Percentiles rank a stretch among this genome's conserved stretches.
These are phyloP conservation scores for Myoxocephalus aenaeus DNA, from an alignment of 2,797 vertebrate genomes.

Conservation along the genomic window DNA sequence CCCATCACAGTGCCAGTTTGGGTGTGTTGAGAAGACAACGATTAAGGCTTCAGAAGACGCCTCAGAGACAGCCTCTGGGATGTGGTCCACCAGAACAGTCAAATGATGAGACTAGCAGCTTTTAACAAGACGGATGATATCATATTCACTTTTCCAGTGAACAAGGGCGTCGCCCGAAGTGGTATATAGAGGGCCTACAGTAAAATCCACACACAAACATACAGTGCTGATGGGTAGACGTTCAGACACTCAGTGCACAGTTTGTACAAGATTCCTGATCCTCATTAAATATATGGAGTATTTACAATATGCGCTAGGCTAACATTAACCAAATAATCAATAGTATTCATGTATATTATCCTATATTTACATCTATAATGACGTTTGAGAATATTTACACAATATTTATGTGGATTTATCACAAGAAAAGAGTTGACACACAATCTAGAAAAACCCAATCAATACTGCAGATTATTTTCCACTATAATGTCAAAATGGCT, in stretches of 20 bases:
- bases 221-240: constrained; percentile 44
- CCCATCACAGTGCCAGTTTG: constrained; percentile 4
- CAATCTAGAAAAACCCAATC: constrained; percentile 42
- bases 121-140: constrained; percentile 18
- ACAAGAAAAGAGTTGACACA: constrained; percentile 31
- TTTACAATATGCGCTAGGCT: constrained; percentile 54
- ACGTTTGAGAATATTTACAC: constrained; percentile 55
- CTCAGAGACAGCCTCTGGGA: constrained; percentile 20
- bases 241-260: constrained; percentile 56
- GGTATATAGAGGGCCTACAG: constrained; percentile 12
- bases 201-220: constrained; percentile 45
- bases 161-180: constrained; percentile 6
- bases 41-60: constrained; percentile 9
- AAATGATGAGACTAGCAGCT: constrained; percentile 31
- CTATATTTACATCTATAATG: constrained; percentile 53
- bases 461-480: constrained; percentile 32
- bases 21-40: constrained; percentile 17
- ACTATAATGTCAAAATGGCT: constrained; percentile 46
- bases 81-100: constrained; percentile 22
- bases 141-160: constrained; percentile 29
- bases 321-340: constrained; percentile 61
- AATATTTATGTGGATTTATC: constrained; percentile 35
- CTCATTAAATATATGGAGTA: constrained; percentile 60
- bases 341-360: constrained; percentile 42
- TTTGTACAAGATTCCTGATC: constrained; percentile 66